Conservation (phyloP, 2,113 vertebrate species). For the Leuciscus idus region DNA sequence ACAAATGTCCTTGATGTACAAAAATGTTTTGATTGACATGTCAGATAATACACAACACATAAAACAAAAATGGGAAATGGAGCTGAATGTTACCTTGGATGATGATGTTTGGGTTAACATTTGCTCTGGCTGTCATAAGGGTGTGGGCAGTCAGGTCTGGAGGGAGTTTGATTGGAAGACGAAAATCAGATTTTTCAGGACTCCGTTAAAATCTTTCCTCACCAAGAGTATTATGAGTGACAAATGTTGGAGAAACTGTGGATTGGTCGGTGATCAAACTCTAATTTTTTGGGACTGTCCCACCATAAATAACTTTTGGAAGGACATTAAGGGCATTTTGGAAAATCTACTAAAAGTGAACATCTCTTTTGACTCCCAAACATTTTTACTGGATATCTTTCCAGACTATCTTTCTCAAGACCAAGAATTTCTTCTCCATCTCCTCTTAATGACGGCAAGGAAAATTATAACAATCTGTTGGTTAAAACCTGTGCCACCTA, state of each 20-base stretch:
- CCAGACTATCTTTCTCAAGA: neutral
- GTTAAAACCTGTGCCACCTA: neutral
- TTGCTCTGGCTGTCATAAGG: no score
- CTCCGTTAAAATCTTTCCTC: no score
- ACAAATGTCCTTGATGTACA: no score
- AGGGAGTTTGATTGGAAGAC: slow-evolving; percentile 1
- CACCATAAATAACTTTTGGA: neutral
- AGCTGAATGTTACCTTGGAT: neutral
- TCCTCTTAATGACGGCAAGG: neutral
- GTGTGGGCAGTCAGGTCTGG: neutral
- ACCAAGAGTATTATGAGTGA: neutral
- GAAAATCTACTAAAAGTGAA: no score
- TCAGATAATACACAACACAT: slow-evolving; percentile 2
- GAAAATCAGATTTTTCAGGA: neutral
- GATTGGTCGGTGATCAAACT: neutral
- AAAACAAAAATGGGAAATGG: slow-evolving; percentile 15
- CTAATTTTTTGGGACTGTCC: neutral
- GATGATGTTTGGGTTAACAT: neutral
- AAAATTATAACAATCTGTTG: neutral
- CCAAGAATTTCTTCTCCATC: neutral
- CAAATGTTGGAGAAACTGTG: slow-evolving; percentile 1
- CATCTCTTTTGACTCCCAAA: no score
- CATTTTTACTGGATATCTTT: no score
- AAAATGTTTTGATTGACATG: neutral
- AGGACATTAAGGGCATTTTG: neutral